Evolutionary conservation across 2,113 vertebrate species (phyloP).

Genomic region (Emydura subglobosa): DNA sequence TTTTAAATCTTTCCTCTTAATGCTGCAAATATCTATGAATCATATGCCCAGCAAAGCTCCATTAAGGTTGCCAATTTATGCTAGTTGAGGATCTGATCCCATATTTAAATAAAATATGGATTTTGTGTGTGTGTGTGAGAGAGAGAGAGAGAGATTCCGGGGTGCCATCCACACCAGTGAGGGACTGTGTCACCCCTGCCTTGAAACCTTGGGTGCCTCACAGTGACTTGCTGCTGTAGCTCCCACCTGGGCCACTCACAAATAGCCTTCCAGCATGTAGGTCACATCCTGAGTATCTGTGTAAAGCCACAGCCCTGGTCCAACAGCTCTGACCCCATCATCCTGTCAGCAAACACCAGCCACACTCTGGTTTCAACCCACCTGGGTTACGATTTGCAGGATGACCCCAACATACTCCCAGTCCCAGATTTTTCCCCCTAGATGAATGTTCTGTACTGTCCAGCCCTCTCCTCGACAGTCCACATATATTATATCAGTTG

Average conservation of each 20-base stretch:
- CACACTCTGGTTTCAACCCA: neutral
- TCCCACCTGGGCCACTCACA: neutral
- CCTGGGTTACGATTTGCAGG: neutral
- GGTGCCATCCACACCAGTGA: neutral
- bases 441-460: neutral
- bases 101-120: neutral
- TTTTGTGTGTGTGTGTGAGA: neutral
- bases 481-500: neutral
- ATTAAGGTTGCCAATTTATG: neutral
- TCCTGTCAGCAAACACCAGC: neutral
- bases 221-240: neutral
- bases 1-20: neutral
- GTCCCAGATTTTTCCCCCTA: neutral
- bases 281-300: neutral
- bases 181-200: neutral
- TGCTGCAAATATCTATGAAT: neutral
- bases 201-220: neutral
- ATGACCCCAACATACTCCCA: neutral
- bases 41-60: neutral
- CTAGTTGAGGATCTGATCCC: neutral
- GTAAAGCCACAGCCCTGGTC: neutral
- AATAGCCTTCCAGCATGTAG: neutral
- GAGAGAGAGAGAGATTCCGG: neutral
- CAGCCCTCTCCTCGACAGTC: neutral
- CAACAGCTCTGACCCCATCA: neutral